Percentiles rank a stretch among this genome's conserved stretches.
Conservation (phyloP, 2,888 invertebrate genomes). For the Acrobeloides nanus region DNA sequence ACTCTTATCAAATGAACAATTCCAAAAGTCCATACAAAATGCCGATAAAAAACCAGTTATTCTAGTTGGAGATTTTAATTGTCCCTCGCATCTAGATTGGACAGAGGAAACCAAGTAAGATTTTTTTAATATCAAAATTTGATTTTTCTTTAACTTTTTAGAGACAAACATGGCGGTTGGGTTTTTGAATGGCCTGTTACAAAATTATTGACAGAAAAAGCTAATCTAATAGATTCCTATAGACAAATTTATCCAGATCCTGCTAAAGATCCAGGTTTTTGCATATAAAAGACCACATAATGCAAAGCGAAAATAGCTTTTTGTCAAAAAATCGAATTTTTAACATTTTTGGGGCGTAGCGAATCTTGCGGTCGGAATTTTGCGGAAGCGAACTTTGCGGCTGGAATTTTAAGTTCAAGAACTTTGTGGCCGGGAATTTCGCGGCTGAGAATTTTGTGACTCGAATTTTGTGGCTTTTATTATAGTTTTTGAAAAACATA, state of each 20-base stretch:
- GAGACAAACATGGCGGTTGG: constrained; percentile 38
- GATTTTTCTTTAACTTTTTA: not conserved
- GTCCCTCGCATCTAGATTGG: constrained; percentile 41
- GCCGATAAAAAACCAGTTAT: constrained; percentile 22
- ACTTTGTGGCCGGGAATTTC: too few relatives aligned
- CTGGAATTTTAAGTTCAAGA: too few relatives aligned
- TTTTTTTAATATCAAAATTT: too few relatives aligned
- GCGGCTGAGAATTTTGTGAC: too few relatives aligned
- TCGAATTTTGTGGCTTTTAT: too few relatives aligned
- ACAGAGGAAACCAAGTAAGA: constrained; percentile 22
- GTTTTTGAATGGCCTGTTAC: constrained; percentile 33
- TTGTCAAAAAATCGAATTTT: too few relatives aligned
- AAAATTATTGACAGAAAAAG: constrained; percentile 17
- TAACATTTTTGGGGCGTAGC: too few relatives aligned
- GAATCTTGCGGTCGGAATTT: too few relatives aligned
- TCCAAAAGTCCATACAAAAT: constrained; percentile 8
- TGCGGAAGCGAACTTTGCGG: too few relatives aligned
- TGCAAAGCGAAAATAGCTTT: too few relatives aligned
- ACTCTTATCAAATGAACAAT: constrained; percentile 13
- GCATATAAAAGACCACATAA: too few relatives aligned
- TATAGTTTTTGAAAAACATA: too few relatives aligned
- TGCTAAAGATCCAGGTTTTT: constrained; percentile 22
- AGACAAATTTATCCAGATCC: constrained; percentile 31
- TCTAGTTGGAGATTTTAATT: constrained; percentile 35
- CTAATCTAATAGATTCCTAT: constrained; percentile 29